Conservation (phyloP, 2,888 invertebrate genomes). For the Tigriopus californicus region DNA sequence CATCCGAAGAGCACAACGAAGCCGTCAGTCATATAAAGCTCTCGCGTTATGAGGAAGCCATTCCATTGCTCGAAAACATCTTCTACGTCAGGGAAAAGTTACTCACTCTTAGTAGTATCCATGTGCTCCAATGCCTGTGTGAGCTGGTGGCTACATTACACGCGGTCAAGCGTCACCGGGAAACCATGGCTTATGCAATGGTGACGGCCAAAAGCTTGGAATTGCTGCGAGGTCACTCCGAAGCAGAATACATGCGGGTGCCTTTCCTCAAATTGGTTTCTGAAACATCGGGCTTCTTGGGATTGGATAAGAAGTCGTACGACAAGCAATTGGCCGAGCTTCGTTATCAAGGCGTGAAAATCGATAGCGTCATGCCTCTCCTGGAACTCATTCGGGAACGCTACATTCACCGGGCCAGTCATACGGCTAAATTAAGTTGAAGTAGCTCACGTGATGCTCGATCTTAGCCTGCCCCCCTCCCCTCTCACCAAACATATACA, state of each 20-base stretch:
- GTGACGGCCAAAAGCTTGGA: background rate
- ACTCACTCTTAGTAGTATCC: conserved; percentile 17
- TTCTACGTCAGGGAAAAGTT: conserved; percentile 26
- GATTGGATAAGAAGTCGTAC: conserved; percentile 10
- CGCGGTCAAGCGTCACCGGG: background rate
- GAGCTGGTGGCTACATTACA: conserved; percentile 11
- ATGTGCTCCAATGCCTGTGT: background rate
- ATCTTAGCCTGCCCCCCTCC: background rate
- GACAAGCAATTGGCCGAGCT: conserved; percentile 11
- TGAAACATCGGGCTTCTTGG: background rate
- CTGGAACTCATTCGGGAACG: conserved; percentile 7
- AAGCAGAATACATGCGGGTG: conserved; percentile 2
- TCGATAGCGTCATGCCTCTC: background rate
- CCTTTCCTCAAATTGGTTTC: conserved; percentile 12
- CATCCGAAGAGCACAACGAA: conserved; percentile 23
- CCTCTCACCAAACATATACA: background rate
- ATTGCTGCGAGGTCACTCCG: conserved; percentile 3
- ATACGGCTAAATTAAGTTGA: conserved; percentile 1
- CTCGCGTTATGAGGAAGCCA: conserved; percentile 24
- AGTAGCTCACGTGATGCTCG: background rate
- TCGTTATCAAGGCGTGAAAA: conserved; percentile 10
- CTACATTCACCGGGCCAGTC: conserved; percentile 10
- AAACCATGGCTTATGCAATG: background rate
- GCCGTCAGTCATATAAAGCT: conserved; percentile 23
- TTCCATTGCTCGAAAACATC: conserved; percentile 24